Conservation (phyloP, 2,113 vertebrate species). For the Ondatra zibethicus region DNA sequence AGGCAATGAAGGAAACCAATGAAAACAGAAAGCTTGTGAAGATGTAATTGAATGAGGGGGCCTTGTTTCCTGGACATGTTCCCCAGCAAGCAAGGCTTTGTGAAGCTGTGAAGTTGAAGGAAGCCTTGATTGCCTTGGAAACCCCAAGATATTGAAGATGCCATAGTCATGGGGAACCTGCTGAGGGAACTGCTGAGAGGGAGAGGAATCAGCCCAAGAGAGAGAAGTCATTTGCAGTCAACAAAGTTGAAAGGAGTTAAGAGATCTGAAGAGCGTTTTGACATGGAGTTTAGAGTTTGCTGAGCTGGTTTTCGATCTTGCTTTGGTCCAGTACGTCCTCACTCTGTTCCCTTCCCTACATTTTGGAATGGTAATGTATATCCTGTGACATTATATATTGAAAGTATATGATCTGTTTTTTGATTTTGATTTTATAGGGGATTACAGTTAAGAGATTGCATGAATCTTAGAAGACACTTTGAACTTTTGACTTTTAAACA, state of each 20-base stretch:
- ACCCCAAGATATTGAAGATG: not conserved
- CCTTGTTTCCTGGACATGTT: not conserved
- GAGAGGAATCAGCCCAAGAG: not conserved
- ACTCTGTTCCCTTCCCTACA: not conserved
- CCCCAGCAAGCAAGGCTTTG: not conserved
- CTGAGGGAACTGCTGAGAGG: not conserved
- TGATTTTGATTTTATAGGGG: not conserved
- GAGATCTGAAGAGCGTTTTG: not conserved
- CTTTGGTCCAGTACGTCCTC: not conserved
- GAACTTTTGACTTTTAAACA: not conserved
- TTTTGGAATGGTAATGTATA: not conserved
- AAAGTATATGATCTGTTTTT: not conserved
- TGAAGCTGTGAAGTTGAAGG: not conserved
- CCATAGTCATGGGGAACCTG: not conserved
- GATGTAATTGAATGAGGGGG: not conserved
- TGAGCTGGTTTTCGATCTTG: not conserved
- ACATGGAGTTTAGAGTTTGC: not conserved
- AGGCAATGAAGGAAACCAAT: not conserved
- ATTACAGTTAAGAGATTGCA: not conserved
- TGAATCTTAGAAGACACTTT: not conserved
- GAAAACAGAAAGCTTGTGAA: not conserved
- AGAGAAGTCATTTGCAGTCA: not conserved
- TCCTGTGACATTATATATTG: not conserved
- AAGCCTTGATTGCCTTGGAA: not conserved
- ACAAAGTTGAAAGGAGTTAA: not conserved